phyloP scores from a whole-genome alignment of 2,797 vertebrate genomes.

The Halcyon smyrnensis region DNA sequence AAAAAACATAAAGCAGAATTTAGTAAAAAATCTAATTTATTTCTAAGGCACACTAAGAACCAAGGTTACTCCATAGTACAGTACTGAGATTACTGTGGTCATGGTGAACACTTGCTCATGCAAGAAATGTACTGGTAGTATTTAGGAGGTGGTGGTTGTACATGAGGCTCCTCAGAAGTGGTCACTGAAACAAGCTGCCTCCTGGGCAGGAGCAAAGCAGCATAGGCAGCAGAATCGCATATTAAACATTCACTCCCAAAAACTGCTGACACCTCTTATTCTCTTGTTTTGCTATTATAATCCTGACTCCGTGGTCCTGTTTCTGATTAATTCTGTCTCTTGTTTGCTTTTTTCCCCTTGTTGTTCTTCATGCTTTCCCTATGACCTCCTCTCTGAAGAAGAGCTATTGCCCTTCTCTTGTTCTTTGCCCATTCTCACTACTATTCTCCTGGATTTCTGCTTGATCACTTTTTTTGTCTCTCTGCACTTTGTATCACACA shows the following conservation, averaged over 20 bases:
- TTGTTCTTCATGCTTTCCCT: background rate
- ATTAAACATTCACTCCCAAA: background rate
- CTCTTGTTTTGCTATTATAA: background rate
- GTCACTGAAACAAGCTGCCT: background rate
- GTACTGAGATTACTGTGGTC: background rate
- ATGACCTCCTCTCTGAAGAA: background rate
- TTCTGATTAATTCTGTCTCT: background rate
- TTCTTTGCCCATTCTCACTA: background rate
- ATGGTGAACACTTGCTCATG: rapidly evolving
- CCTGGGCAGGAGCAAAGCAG: background rate
- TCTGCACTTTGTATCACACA: background rate
- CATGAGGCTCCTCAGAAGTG: background rate
- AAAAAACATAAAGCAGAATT: background rate
- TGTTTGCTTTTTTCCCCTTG: background rate
- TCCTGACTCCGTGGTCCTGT: background rate
- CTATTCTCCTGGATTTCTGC: background rate
- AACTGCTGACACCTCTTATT: background rate
- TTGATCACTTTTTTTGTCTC: background rate
- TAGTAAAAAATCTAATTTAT: background rate
- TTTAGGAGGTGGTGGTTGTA: background rate
- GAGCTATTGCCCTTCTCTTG: background rate
- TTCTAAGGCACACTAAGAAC: background rate
- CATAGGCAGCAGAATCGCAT: rapidly evolving
- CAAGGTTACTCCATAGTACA: background rate
- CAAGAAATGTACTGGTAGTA: background rate